phyloP scores from a whole-genome alignment of 2,888 invertebrate species.

The Teleiodes luculella region DNA sequence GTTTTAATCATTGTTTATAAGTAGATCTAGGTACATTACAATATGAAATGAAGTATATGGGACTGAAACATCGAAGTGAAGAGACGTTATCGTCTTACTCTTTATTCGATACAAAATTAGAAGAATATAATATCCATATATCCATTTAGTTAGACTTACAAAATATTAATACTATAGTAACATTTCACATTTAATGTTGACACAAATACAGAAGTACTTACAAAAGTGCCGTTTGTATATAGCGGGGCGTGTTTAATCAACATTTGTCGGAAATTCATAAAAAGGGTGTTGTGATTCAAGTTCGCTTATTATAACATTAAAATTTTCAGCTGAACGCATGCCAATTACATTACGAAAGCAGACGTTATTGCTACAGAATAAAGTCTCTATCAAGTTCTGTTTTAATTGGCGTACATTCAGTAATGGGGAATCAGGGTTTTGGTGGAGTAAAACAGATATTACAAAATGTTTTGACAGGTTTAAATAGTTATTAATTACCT shows the following conservation, averaged over 20 bases:
- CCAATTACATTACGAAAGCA: too few relatives aligned
- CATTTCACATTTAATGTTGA: slow-evolving; percentile 58
- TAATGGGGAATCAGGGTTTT: background rate
- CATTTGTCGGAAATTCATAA: slow-evolving; percentile 22
- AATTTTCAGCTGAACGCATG: too few relatives aligned
- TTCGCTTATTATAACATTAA: background rate
- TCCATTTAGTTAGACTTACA: slow-evolving; percentile 75
- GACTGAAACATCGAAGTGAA: slow-evolving; percentile 38
- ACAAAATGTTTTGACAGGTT: too few relatives aligned
- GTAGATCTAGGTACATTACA: too few relatives aligned
- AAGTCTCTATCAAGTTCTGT: background rate
- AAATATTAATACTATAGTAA: slow-evolving; percentile 68
- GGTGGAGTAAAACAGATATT: too few relatives aligned
- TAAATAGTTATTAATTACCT: too few relatives aligned
- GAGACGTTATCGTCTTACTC: slow-evolving; percentile 20
- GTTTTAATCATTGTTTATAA: too few relatives aligned
- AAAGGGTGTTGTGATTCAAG: background rate
- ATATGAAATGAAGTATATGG: slow-evolving; percentile 34
- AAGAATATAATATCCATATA: slow-evolving; percentile 77
- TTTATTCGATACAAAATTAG: slow-evolving; percentile 71
- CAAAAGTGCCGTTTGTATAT: slow-evolving; percentile 44
- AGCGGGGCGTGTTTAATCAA: slow-evolving; percentile 20
- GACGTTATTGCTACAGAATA: too few relatives aligned
- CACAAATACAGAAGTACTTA: slow-evolving; percentile 62
- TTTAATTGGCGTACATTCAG: background rate